Evolutionary conservation across 1,140 invertebrate genomes (phyloP).

Genomic region (Anoplolepis gracilipes): DNA sequence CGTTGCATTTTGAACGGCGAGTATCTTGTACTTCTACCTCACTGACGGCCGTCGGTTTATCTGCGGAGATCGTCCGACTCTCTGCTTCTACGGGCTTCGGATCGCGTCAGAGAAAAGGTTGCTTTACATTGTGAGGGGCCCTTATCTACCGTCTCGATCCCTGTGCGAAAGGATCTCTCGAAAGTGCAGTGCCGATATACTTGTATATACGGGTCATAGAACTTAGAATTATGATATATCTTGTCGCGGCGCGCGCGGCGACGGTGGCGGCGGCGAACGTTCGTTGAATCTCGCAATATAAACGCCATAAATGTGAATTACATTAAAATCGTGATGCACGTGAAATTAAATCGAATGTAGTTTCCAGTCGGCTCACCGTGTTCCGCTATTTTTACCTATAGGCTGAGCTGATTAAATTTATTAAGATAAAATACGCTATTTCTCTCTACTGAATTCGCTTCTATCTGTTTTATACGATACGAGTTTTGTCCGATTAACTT

Average conservation of each 20-base stretch:
- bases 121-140: conserved; percentile 53
- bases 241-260: conserved; percentile 46
- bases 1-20: conserved; percentile 59
- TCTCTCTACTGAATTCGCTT: background rate
- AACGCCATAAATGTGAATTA: conserved; percentile 44
- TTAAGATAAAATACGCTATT: conserved; percentile 10
- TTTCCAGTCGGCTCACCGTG: conserved; percentile 5
- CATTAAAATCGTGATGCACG: conserved; percentile 43
- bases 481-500: background rate
- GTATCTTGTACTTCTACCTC: conserved; percentile 56
- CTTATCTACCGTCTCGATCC: conserved; percentile 56
- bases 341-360: conserved; percentile 41
- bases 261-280: conserved; percentile 14
- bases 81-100: conserved; percentile 39
- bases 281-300: conserved; percentile 41
- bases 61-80: conserved; percentile 56
- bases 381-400: background rate
- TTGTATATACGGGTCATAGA: conserved; percentile 44
- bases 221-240: conserved; percentile 61
- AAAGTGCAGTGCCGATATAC: conserved; percentile 58
- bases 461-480: background rate
- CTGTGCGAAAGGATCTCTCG: conserved; percentile 56
- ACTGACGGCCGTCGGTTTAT: conserved; percentile 60
- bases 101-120: conserved; percentile 52
- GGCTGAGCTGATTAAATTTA: conserved; percentile 32